These are phyloP conservation scores for Microtus montanus DNA, from an alignment of 2,113 vertebrate genomes.

Conservation along the genomic window DNA sequence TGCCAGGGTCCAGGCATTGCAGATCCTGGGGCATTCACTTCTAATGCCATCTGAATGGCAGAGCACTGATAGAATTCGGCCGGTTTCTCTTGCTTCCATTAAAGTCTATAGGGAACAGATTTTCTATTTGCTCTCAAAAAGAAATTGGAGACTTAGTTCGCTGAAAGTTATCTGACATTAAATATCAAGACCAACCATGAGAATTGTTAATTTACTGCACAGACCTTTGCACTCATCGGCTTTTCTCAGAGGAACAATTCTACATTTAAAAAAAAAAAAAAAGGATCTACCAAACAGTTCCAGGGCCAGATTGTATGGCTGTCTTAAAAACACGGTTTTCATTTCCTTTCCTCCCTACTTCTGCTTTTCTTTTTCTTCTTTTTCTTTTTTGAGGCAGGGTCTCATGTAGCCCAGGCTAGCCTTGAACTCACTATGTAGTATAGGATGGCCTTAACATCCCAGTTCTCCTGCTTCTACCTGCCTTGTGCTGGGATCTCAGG, in stretches of 20 bases:
- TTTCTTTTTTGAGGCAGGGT: background rate
- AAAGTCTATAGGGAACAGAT: constrained; percentile 54
- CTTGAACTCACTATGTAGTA: background rate
- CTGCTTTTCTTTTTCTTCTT: background rate
- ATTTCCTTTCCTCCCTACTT: background rate
- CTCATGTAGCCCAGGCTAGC: background rate
- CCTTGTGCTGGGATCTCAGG: background rate
- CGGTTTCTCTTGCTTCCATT: constrained; percentile 51
- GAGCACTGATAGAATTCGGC: constrained; percentile 48
- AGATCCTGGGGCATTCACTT: background rate
- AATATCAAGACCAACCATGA: constrained; percentile 65
- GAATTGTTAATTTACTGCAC: constrained; percentile 61
- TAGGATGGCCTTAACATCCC: background rate
- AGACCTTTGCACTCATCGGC: constrained; percentile 65
- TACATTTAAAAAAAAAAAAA: background rate
- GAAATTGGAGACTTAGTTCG: constrained; percentile 57
- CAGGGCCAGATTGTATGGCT: constrained; percentile 10
- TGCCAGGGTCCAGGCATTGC: background rate
- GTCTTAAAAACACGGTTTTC: constrained; percentile 57
- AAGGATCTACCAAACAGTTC: constrained; percentile 15
- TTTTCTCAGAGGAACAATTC: constrained; percentile 61
- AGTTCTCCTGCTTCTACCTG: background rate
- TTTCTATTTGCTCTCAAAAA: constrained; percentile 60
- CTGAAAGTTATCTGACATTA: constrained; percentile 67
- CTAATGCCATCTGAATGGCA: background rate